Evolutionary conservation across 2,888 invertebrate species (phyloP), one percentile per base, ranked within the genome.

Genomic region (Athalia rosae): DNA sequence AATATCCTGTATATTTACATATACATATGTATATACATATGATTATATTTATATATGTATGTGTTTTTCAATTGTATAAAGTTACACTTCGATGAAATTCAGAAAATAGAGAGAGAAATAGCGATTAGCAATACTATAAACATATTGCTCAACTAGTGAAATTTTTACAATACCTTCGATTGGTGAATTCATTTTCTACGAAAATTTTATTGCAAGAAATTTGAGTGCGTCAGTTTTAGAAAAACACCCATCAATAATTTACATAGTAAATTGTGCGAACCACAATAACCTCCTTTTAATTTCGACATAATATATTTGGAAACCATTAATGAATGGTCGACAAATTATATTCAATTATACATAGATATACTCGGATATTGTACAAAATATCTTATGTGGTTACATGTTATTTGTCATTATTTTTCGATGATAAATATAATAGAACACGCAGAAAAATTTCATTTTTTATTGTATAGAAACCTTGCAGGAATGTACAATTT

Each of bases 401-500:
- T 58, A 41, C 41, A 76, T 43, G 53, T 64, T 15, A 28, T 53
- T 56, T 56, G n/a, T 7, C 50, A 43, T 13, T 76, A 76, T 76
- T 76, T 76, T 76, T 64, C 66, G 45, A 76, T 45, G 13, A 53
- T 28, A 43, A 56, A 66, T 9, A 53, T 53, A 76, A 76, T 76
- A 64, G 53, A 76, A 76, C 66, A 56, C 6, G 66, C 13, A 43
- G 45, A 4, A 53, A n/a, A 71, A 58, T 58, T 9, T 43, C 1
- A 58, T 71, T 71, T 58, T 58, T 71, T 71, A 71, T 71, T 56
- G 56, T 28, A 45, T 58, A 71, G 13, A 53, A 79, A 77, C 77
- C 47, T 78, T 74, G 73, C 79, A 80, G 81, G 80, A 80, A 81
- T 80, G 79, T 81, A 81, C 80, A 80, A 56, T 80, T 7, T 56